Evolutionary conservation across 2,888 invertebrate species (phyloP).

Genomic region (Cephus rjabovi): DNA sequence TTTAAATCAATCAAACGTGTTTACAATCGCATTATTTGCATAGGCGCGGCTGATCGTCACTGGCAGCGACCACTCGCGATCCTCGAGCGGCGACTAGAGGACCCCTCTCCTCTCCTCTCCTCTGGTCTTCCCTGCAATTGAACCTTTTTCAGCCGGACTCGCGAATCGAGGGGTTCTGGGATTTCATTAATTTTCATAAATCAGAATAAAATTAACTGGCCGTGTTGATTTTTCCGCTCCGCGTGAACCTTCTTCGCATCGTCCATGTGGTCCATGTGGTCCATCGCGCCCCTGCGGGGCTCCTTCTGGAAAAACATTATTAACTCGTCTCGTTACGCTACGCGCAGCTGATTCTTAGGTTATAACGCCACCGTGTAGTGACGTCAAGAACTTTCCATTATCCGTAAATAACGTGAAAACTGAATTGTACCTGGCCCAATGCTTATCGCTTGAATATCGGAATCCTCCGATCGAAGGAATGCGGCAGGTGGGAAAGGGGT

Average conservation of each 20-base stretch:
- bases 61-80: no score
- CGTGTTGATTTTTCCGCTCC: slow-evolving; percentile 60
- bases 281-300: no score
- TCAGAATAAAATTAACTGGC: slow-evolving; percentile 56
- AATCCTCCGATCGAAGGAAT: neutral
- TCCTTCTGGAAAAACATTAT: slow-evolving; percentile 2
- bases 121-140: no score
- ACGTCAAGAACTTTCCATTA: neutral
- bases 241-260: neutral
- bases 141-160: neutral
- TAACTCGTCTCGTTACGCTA: neutral
- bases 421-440: no score
- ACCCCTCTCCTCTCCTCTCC: neutral
- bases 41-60: neutral
- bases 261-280: no score
- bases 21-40: neutral
- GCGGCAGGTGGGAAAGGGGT: neutral
- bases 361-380: neutral
- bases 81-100: neutral
- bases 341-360: neutral
- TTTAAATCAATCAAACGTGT: slow-evolving; percentile 36
- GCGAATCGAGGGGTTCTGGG: neutral
- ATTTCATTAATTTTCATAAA: slow-evolving; percentile 51
- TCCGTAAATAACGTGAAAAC: no score
- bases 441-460: neutral